phyloP scores from a whole-genome alignment of 2,797 vertebrate genomes.

The Spea hammondii region DNA sequence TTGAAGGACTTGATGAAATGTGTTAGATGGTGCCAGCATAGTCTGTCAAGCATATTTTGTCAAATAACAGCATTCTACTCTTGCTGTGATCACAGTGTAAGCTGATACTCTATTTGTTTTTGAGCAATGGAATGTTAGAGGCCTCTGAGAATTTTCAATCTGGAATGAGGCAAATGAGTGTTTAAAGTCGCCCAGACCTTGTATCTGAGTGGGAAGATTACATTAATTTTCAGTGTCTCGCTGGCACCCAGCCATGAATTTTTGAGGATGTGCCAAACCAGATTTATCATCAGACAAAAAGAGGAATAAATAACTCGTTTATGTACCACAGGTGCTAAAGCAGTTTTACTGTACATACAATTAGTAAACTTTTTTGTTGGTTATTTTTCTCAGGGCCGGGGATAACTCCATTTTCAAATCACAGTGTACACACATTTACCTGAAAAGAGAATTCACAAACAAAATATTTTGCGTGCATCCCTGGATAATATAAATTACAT shows the following conservation, averaged over 20 bases:
- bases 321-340: conserved; percentile 36
- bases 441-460: too few relatives aligned
- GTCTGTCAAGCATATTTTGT: conserved; percentile 47
- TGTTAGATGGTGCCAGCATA: conserved; percentile 42
- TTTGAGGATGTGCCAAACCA: conserved; percentile 40
- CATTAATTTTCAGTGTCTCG: conserved; percentile 49
- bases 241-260: conserved; percentile 41
- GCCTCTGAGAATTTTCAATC: conserved; percentile 46
- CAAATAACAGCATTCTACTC: conserved; percentile 48
- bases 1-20: conserved; percentile 46
- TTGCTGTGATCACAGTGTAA: conserved; percentile 44
- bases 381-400: too few relatives aligned
- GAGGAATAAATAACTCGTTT: conserved; percentile 13
- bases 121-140: conserved; percentile 35
- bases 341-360: neutral
- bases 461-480: too few relatives aligned
- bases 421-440: too few relatives aligned
- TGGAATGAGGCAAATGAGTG: conserved; percentile 47
- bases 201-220: conserved; percentile 48
- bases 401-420: too few relatives aligned
- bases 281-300: conserved; percentile 30
- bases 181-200: conserved; percentile 45
- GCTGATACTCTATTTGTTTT: conserved; percentile 41
- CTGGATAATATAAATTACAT: too few relatives aligned
- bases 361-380: too few relatives aligned